Percentiles rank a stretch among this genome's conserved stretches.
Conservation (phyloP, 2,113 vertebrate genomes). For the Platysteira castanea region DNA sequence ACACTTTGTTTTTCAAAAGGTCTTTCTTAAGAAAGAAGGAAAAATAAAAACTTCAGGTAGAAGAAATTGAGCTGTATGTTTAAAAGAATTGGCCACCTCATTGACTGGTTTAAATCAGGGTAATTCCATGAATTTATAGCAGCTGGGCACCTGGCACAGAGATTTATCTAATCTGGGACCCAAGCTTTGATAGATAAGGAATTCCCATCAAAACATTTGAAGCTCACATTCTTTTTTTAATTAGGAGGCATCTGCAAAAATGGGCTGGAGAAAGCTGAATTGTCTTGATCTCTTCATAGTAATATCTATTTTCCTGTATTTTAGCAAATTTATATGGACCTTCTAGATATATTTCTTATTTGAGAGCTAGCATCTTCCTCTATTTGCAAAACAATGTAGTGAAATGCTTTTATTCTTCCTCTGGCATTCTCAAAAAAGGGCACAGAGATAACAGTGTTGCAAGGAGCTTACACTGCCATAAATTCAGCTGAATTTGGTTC, state of each 20-base stretch:
- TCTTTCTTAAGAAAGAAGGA: background rate
- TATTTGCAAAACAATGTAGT: background rate
- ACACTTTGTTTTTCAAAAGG: background rate
- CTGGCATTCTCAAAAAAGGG: background rate
- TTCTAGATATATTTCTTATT: background rate
- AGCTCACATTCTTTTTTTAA: background rate
- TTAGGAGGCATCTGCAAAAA: background rate
- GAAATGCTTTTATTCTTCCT: background rate
- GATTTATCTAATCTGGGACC: background rate
- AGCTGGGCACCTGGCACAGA: background rate
- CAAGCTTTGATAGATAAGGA: background rate
- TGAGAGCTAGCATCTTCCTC: background rate
- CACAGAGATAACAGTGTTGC: background rate
- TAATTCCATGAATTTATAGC: background rate
- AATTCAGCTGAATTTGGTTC: background rate
- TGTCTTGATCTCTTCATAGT: background rate
- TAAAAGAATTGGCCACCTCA: background rate
- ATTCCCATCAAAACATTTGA: background rate
- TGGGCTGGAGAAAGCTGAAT: background rate
- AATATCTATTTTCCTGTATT: background rate
- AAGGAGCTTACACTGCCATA: background rate
- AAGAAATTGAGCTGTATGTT: background rate
- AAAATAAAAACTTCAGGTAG: background rate
- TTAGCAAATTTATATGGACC: background rate
- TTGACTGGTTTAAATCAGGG: background rate